These are phyloP conservation scores for Ammodytes dubius DNA, from an alignment of 2,113 vertebrate species.

Conservation along the genomic window DNA sequence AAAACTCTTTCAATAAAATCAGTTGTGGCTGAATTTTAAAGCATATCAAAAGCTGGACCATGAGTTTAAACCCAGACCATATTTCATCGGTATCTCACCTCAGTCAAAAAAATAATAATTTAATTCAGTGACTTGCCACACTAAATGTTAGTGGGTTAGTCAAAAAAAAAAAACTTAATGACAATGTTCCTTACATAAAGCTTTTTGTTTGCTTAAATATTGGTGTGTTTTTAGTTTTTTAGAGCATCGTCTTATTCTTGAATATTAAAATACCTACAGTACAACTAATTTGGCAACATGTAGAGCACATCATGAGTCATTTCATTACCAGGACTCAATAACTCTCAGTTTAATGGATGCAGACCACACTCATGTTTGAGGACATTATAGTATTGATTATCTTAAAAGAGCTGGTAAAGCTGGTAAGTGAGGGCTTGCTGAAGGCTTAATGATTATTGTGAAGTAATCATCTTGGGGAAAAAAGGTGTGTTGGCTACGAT, in stretches of 20 bases:
- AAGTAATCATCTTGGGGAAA: constrained; percentile 53
- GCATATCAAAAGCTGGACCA: not conserved
- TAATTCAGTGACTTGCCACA: not conserved
- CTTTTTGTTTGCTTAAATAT: constrained; percentile 20
- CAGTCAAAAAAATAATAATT: not conserved
- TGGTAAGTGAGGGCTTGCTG: constrained; percentile 37
- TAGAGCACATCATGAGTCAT: constrained; percentile 14
- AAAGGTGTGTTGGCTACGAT: constrained; percentile 33
- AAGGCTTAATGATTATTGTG: constrained; percentile 64
- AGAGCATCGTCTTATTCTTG: not conserved
- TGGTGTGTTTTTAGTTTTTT: not conserved
- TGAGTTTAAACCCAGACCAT: not conserved
- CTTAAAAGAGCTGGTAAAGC: constrained; percentile 46
- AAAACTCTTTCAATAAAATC: not conserved
- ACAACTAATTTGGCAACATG: constrained; percentile 4
- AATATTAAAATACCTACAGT: not conserved
- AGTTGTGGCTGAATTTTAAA: not conserved
- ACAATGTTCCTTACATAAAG: not conserved
- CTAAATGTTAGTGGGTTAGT: not conserved
- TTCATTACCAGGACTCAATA: constrained; percentile 34
- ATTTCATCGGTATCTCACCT: not conserved
- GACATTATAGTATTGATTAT: constrained; percentile 67
- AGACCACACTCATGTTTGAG: constrained; percentile 54
- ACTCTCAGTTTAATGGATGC: constrained; percentile 36
- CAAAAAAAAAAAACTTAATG: not conserved